Base-by-base conservation (phyloP, 2,797 vertebrate species). In the Neostethus bicornis region DNA sequence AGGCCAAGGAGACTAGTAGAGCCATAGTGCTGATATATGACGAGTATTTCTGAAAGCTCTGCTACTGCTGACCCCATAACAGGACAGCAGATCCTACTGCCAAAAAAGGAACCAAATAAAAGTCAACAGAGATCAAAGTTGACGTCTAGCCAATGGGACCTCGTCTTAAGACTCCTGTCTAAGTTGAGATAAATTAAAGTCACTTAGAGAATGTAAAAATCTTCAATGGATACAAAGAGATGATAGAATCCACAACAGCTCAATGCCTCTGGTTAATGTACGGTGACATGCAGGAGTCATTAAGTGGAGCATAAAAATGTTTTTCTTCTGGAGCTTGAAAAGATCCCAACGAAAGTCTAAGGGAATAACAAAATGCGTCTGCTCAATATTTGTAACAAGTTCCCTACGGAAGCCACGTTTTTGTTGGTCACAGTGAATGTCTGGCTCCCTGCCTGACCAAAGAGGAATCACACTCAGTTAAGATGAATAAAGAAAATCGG, bases 281-380 rank as follows among this genome's bases (percentile, higher is more conserved):
- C 63, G 68, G 67, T 68, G 71, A 75, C 77, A 86, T 63, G 75
- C 81, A 88, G 84, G 70, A 89, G 80, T 74, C 74, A 80, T 87
- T 86, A 83, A 66, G 76, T 72, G 70, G 83, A 80, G 83, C 84
- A 87, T 84, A 85, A 84, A 90, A 89, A 85, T 75, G 54, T 77
- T 84, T 85, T 87, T 74, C 76, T 80, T 78, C 85, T 88, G 84
- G 90, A 87, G 77, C 75, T 61, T 77, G 72, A 90, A 61, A 83
- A 74, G 80, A 85, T 90, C 83, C 81, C 70, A 70, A 86, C 84
- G 85, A 61, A 84, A 73, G 78, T 79, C 51, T 83, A 76, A 66
- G 70, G 43, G 49, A 52, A 45, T 46, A 70, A 71, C 57, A 62
- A 79, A 87, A 85, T 71, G 49, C 66, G 68, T 77, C 63, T 52